Conservation (phyloP, 2,888 invertebrate species). For the Panopea generosa region DNA sequence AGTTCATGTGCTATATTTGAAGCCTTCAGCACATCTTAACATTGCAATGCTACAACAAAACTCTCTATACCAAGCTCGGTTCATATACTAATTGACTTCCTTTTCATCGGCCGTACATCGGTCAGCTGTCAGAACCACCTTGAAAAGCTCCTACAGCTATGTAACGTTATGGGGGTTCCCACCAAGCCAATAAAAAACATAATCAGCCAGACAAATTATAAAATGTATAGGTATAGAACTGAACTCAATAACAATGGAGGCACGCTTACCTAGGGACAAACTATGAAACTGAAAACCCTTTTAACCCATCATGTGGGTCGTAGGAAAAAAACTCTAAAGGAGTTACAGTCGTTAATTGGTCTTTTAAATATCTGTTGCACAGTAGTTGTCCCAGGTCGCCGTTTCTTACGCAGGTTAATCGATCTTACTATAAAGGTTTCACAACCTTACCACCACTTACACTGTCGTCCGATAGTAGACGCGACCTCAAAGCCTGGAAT, state of each 20-base stretch:
- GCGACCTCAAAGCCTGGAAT: conserved; percentile 36
- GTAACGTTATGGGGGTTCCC: neutral
- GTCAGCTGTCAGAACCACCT: no score
- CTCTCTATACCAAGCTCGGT: no score
- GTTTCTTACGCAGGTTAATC: conserved; percentile 31
- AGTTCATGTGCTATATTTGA: conserved; percentile 36
- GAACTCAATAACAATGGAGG: conserved; percentile 38
- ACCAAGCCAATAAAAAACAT: no score
- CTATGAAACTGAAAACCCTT: conserved; percentile 15
- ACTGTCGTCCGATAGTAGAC: conserved; percentile 21
- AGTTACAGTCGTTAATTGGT: conserved; percentile 24
- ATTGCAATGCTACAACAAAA: no score
- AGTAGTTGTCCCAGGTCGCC: conserved; percentile 34
- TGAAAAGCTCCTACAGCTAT: conserved; percentile 32
- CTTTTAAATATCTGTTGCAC: conserved; percentile 41
- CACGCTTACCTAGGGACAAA: conserved; percentile 30
- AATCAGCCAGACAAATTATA: no score
- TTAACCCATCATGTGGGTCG: no score
- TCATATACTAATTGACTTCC: no score
- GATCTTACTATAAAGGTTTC: conserved; percentile 35
- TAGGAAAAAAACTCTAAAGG: conserved; percentile 1
- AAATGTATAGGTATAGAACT: conserved; percentile 41
- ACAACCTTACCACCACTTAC: conserved; percentile 32
- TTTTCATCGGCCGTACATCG: no score
- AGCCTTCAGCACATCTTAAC: conserved; percentile 10